Base-by-base conservation (phyloP, 2,888 invertebrate genomes). In the Melikaiella ostensackeni region DNA sequence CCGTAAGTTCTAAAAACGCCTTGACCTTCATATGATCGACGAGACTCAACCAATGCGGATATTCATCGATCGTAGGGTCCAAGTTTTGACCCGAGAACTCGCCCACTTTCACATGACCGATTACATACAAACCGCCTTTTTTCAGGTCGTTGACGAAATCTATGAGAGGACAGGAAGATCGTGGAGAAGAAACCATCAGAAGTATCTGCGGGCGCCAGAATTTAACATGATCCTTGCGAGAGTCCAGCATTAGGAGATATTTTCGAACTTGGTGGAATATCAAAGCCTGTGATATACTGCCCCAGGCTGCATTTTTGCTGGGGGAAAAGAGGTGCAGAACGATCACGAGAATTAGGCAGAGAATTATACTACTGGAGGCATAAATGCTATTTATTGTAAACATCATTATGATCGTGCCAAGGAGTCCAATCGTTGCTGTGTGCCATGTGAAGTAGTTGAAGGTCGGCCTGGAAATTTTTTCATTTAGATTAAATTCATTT, bases 121-220 rank as follows among this genome's bases (percentile, higher is more conserved):
- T 93, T 8, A 98, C 96, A 88, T 97, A 98, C 1, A 98, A 93
- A 1, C 97, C 96, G 57, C 97, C 96, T 90, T 99, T 99, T 89
- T 99, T 99, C 89, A 99, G 94, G 89, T 99, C 99, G 88, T 99
- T 99, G 19, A 98, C 97, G 91, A 99, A 99, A 92, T 98, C 97
- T 55, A 99, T 98, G 62, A 99, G 93, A 0, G 98, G 98, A 88
- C 97, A 97, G 16, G 96, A 94, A 9, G 97, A 96, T 13, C 98
- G 93, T 0, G 99, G 99, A 78, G 98, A 97, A 0, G 97, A 95
- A 0, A 99, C 96, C 92, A 99, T 93, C 2, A 99, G 93, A 76
- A 99, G 92, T 92, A 99, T 96, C 93, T 99, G 99, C 0, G 99
- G 99, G 2, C 99, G 93, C 99, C 99, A 99, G 92, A 98, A 99